Percentiles rank a stretch among this genome's conserved stretches.
Evolutionary conservation across 1,140 invertebrate species (phyloP).

Genomic region (Linepithema humile): DNA sequence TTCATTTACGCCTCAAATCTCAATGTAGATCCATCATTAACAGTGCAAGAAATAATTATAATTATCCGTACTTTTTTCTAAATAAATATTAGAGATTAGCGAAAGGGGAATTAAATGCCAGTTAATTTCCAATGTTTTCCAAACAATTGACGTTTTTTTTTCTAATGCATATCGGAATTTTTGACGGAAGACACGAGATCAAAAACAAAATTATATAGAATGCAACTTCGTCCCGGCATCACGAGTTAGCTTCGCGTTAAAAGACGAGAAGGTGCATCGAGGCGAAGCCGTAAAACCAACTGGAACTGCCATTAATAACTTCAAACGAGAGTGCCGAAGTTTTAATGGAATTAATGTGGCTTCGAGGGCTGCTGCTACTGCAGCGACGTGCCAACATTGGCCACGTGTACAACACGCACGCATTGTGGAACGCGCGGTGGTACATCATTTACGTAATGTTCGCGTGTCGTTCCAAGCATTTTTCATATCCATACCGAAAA

Average conservation of each 20-base stretch:
- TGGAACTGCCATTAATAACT: conserved; percentile 66
- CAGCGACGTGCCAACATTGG: conserved; percentile 32
- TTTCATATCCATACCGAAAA: neutral
- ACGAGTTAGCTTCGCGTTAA: conserved; percentile 40
- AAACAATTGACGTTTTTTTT: neutral
- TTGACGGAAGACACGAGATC: neutral
- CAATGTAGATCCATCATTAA: too few species aligned
- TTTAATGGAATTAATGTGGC: conserved; percentile 64
- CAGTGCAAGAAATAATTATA: too few species aligned
- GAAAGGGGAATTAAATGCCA: neutral
- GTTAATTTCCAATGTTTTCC: neutral
- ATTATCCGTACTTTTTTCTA: too few species aligned
- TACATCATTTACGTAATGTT: conserved; percentile 41
- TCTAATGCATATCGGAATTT: conserved; percentile 29
- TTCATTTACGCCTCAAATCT: too few species aligned
- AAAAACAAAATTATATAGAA: conserved; percentile 43
- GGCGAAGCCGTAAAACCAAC: conserved; percentile 35
- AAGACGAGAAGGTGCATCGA: conserved; percentile 37
- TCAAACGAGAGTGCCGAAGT: conserved; percentile 54
- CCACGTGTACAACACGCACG: conserved; percentile 31
- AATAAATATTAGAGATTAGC: neutral
- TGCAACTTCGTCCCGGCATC: conserved; percentile 27
- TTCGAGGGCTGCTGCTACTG: conserved; percentile 26
- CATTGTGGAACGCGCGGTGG: conserved; percentile 23
- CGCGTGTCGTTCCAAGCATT: neutral